A percentile compares a stretch with the other conserved stretches of the same genome.
Conservation (phyloP, 2,113 vertebrate species). For the Aix galericulata region DNA sequence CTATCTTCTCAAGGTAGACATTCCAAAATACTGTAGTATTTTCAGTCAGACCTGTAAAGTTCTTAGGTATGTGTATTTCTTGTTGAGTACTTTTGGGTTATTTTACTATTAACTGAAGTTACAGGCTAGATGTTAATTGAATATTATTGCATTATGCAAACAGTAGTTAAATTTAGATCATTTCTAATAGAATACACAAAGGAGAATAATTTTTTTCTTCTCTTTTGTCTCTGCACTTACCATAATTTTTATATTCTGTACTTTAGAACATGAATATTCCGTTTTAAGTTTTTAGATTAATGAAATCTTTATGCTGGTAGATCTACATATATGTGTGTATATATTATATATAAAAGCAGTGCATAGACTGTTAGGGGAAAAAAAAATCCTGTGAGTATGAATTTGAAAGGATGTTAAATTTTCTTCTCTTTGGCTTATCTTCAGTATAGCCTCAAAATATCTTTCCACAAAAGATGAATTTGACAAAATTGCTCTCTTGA, state of each 20-base stretch:
- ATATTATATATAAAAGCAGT: background rate
- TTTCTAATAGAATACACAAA: background rate
- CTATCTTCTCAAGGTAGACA: background rate
- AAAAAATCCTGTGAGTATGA: background rate
- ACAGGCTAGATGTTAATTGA: background rate
- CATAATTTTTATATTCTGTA: background rate
- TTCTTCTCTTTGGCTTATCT: background rate
- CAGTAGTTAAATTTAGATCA: background rate
- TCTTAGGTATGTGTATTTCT: background rate
- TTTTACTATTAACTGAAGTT: background rate
- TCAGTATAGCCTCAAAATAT: background rate
- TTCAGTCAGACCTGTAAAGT: background rate
- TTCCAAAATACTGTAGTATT: too few species aligned
- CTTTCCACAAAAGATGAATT: background rate
- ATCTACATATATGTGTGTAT: background rate
- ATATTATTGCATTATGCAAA: background rate
- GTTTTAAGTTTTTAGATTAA: background rate
- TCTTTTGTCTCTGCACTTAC: background rate
- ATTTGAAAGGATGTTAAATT: background rate
- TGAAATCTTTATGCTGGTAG: background rate
- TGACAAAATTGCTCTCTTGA: background rate
- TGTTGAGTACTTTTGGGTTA: background rate
- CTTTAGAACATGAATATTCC: background rate
- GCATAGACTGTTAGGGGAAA: background rate
- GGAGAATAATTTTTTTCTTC: background rate